These are phyloP conservation scores for Micrastur ruficollis DNA, from an alignment of 2,797 vertebrate species.

Conservation along the genomic window DNA sequence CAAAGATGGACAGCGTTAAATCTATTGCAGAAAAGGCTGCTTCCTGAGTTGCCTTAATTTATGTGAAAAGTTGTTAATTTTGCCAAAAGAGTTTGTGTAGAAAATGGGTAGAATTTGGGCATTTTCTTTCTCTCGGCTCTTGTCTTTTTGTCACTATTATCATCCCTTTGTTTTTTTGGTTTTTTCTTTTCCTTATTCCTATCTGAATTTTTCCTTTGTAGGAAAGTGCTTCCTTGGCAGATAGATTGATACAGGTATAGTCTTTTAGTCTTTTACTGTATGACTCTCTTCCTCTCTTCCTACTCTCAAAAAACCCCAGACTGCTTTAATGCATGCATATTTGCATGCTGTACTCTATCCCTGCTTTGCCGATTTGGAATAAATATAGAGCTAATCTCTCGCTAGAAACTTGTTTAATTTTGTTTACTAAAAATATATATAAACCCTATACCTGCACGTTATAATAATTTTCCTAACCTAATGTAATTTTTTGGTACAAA, in stretches of 20 bases:
- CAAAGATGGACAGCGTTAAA: background rate
- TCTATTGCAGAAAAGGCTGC: background rate
- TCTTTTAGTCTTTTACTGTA: conserved; percentile 72
- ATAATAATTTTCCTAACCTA: conserved; percentile 66
- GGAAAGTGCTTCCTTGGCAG: conserved; percentile 99
- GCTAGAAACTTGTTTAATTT: conserved; percentile 54
- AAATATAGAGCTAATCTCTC: conserved; percentile 54
- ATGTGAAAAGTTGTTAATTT: background rate
- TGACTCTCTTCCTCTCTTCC: conserved; percentile 17
- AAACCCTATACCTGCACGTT: conserved; percentile 63
- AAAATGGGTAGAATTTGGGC: conserved; percentile 80
- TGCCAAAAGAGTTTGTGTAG: background rate
- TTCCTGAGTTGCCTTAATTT: background rate
- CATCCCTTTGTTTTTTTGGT: conserved; percentile 74
- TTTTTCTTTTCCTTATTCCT: conserved; percentile 81
- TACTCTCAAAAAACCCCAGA: conserved; percentile 1
- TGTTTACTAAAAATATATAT: conserved; percentile 55
- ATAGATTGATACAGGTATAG: conserved; percentile 99
- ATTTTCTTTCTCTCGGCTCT: conserved; percentile 74
- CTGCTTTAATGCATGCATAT: conserved; percentile 73
- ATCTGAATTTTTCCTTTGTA: conserved; percentile 94
- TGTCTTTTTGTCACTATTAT: conserved; percentile 75
- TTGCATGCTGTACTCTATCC: conserved; percentile 71
- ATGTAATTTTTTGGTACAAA: conserved; percentile 48
- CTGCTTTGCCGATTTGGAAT: conserved; percentile 50